Evolutionary conservation across 2,113 vertebrate species (phyloP).

Genomic region (Pleuronectes platessa): DNA sequence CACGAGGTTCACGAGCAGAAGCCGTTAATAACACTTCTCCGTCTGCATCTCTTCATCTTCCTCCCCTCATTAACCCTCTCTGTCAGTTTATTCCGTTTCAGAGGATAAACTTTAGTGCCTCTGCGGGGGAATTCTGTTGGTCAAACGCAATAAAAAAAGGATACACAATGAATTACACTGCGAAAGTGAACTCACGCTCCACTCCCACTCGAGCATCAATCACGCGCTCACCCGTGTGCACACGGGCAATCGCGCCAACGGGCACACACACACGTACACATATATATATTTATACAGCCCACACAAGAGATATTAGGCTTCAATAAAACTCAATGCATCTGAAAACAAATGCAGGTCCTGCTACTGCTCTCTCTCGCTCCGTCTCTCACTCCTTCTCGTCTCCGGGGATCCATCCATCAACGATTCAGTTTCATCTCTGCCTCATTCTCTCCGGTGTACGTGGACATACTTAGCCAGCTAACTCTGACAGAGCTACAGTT

Average conservation of each 20-base stretch:
- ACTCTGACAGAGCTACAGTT: neutral
- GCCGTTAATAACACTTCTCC: constrained; percentile 42
- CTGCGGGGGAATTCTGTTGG: constrained; percentile 47
- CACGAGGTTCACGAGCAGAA: constrained; percentile 42
- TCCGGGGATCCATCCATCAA: neutral
- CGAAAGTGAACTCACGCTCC: constrained; percentile 32
- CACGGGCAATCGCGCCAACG: neutral
- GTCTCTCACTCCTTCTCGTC: neutral
- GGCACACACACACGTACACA: neutral
- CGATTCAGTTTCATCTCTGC: neutral
- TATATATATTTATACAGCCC: neutral
- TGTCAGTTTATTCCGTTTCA: constrained; percentile 52
- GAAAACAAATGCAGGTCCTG: neutral
- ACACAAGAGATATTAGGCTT: constrained; percentile 8
- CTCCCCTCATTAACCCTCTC: constrained; percentile 56
- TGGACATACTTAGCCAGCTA: neutral
- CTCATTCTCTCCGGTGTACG: neutral
- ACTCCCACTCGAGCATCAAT: constrained; percentile 50
- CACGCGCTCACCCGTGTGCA: neutral
- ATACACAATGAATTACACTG: constrained; percentile 59
- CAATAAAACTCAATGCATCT: constrained; percentile 35
- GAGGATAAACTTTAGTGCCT: constrained; percentile 62
- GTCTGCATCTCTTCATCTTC: constrained; percentile 46
- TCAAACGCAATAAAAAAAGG: constrained; percentile 60
- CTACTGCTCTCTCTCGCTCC: neutral